Base-by-base conservation (phyloP, 2,888 invertebrate species). In the Neocrepidodera transversa region DNA sequence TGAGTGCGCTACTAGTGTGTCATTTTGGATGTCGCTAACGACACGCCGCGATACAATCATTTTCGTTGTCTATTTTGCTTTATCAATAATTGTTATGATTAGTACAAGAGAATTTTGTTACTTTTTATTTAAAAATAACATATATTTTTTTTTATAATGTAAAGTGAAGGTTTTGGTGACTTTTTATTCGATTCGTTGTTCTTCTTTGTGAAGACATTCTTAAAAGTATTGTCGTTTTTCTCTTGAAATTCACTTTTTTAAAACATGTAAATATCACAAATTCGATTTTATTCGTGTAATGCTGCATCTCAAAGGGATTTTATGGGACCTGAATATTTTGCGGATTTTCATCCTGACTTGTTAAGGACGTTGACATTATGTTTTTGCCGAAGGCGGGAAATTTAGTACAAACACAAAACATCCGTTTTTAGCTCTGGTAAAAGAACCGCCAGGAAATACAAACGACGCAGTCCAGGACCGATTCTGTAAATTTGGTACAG, bases 281-380 rank as follows among this genome's bases (percentile, higher is more conserved):
- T n/a, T 45, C 49, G 49, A 36, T 35, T 36, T 20, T n/a, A 18
- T 18, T 42, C 18, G 42, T 14, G 8, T 28, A 42, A 42, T 28
- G 42, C 52, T 35, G 53, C 32, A 23, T 50, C 38, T 11, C 51
- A 40, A 16, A 38, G 17, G 51, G 40, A 51, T 38, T 51, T 38
- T 13, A 38, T 26, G 36, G 20, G n/a, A n/a, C 6, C n/a, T 6
- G 17, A 48, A 55, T 40, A 26, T 32, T 42, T 32, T 10, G 30
- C 23, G 20, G 30, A 55, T 40, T 48, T n/a, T 14, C 38, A 20
- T 50, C 26, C 20, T 38, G 42, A 48, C 56, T 56, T 47, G 54
- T 16, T 42, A 52, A 16, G 20, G 18, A 32, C 43, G 32, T 56
- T 56, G 49, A 56, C 40, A 49, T 56, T 49, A 40, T 56, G 40